Percentiles rank a stretch among this genome's conserved stretches.
Conservation (phyloP, 1,140 invertebrate species). For the Dendroctonus ponderosae region DNA sequence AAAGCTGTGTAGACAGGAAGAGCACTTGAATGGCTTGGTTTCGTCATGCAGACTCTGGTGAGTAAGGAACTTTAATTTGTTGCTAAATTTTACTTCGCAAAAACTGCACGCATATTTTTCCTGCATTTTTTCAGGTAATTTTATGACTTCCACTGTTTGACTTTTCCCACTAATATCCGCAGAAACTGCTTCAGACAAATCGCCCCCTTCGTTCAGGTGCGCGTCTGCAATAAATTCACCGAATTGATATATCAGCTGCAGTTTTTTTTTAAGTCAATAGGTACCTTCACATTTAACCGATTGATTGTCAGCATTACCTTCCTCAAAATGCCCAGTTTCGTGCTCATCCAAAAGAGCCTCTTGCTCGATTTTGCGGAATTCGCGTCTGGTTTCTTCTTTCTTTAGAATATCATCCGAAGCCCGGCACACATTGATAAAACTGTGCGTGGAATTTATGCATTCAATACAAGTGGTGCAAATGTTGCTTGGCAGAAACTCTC, state of each 20-base stretch:
- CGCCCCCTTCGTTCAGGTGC: too few relatives aligned
- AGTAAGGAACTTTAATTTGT: slow-evolving; percentile 32
- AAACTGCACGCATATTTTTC: slow-evolving; percentile 32
- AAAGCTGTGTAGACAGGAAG: slow-evolving; percentile 34
- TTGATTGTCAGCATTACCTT: slow-evolving; percentile 8
- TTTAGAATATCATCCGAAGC: slow-evolving; percentile 35
- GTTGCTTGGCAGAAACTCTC: slow-evolving; percentile 34
- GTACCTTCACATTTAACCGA: slow-evolving; percentile 23
- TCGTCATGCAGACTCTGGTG: slow-evolving; percentile 37
- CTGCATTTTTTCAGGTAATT: neutral
- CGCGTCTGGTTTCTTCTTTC: slow-evolving; percentile 29
- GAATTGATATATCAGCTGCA: too few relatives aligned
- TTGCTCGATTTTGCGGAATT: slow-evolving; percentile 31
- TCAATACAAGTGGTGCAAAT: slow-evolving; percentile 36
- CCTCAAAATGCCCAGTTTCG: slow-evolving; percentile 15
- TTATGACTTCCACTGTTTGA: neutral
- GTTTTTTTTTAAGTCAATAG: neutral
- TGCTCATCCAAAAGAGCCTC: slow-evolving; percentile 30
- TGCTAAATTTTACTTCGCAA: slow-evolving; percentile 36
- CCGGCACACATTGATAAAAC: slow-evolving; percentile 35
- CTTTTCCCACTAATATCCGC: too few relatives aligned
- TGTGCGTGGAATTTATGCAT: slow-evolving; percentile 25
- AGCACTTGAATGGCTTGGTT: slow-evolving; percentile 36
- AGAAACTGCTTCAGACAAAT: slow-evolving; percentile 1
- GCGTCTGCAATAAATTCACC: too few relatives aligned